Conservation (phyloP, 2,797 vertebrate genomes). For the Craterocephalus amniculus region DNA sequence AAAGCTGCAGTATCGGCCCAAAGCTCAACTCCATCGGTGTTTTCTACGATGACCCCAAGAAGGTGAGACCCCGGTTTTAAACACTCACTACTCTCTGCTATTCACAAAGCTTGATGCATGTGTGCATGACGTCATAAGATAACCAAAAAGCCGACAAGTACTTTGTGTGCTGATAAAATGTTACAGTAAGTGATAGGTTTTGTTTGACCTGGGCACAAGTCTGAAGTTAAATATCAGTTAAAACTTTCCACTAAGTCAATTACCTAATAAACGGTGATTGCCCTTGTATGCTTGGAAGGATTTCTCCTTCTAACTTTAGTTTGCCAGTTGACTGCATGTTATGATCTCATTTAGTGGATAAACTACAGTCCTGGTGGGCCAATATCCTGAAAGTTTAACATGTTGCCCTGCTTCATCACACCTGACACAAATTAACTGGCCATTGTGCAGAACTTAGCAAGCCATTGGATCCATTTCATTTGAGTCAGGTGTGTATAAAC, state of each 20-base stretch:
- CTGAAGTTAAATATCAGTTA: neutral
- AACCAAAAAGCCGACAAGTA: slow-evolving; percentile 23
- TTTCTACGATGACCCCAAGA: slow-evolving; percentile 92
- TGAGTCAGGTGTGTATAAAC: neutral
- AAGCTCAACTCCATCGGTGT: slow-evolving; percentile 87
- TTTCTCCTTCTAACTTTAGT: too few relatives aligned
- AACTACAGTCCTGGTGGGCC: neutral
- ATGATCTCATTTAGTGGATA: neutral
- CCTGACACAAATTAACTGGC: neutral
- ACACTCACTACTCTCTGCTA: neutral
- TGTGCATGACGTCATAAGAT: slow-evolving; percentile 36
- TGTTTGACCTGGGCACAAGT: slow-evolving; percentile 36
- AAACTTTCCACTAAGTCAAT: neutral
- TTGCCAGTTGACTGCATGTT: too few relatives aligned
- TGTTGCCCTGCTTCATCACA: neutral
- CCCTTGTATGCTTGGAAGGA: too few relatives aligned
- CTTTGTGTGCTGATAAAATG: slow-evolving; percentile 55
- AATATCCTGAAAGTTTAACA: neutral
- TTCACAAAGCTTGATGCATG: neutral
- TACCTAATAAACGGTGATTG: neutral
- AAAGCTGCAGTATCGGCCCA: slow-evolving; percentile 91
- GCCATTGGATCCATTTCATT: neutral
- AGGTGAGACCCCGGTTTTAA: slow-evolving; percentile 67
- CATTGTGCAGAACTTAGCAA: neutral
- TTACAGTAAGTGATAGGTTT: slow-evolving; percentile 7